Base-by-base conservation (phyloP, 2,888 invertebrate genomes). In the Pandemis corylana region DNA sequence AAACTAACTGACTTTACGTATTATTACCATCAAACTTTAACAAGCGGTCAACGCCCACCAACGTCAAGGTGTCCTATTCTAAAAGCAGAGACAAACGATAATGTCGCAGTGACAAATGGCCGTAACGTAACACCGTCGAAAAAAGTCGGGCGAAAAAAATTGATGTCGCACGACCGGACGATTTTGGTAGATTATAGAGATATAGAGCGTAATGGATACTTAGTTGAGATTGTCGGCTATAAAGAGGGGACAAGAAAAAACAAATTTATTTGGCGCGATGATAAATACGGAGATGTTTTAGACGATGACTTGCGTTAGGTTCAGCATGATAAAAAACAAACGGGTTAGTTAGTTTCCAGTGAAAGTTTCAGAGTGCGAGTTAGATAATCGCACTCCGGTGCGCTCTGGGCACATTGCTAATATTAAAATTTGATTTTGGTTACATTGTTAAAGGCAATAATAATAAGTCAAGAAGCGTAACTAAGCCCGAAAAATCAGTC, bases 1-100 rank as follows among this genome's bases (percentile, higher is more conserved):
- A 49, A 9, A 9, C 49, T 12, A 49, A 5, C 5, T 49, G n/a
- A 53, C n/a, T 5, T 7, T 15, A 51, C 5, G 4, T 6, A 7
- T 49, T 6, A 15, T 15, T 9, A 53, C 15, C 15, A 15, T n/a
- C 53, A 36, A 44, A 13, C 13, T 49, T 12, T 56, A 56, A 20
- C 56, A 20, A 56, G 20, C 59, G 59, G 28, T 12, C 59, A 28
- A 9, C 51, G 53, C 66, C 66, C 62, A 62, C 59, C 12, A 44
- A 65, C 20, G 56, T 68, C 68, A 36, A 65, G 68, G 74, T 66
- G 69, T 74, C 69, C 66, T 66, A 70, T 74, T 74, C 69, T 44
- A 61, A 74, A 66, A 74, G 74, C 74, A 42, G 64, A 74, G 74
- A 74, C 74, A 70, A 74, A 74, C 69, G 74, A 70, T 74, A 74